phyloP scores from a whole-genome alignment of 2,113 vertebrate species.

The Cebidichthys violaceus region DNA sequence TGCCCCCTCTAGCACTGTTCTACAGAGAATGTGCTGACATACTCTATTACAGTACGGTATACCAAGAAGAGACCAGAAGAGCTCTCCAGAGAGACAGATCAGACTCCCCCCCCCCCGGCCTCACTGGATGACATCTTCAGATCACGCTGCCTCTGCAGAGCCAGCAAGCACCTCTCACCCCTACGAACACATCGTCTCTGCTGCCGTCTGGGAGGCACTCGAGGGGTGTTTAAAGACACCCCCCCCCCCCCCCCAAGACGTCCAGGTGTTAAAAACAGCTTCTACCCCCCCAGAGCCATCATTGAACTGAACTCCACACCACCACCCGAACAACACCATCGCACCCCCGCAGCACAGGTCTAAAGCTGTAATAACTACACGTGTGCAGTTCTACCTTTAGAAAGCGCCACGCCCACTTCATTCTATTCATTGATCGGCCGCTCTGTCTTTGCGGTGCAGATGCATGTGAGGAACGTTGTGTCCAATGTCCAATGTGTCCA shows the following conservation, averaged over 20 bases:
- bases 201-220: background rate
- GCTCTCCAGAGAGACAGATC: background rate
- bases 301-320: background rate
- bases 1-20: background rate
- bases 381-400: background rate
- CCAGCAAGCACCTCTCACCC: background rate
- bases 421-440: too few species aligned
- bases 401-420: background rate
- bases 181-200: background rate
- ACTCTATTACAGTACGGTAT: background rate
- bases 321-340: background rate
- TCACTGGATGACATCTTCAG: background rate
- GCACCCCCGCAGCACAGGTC: too few species aligned
- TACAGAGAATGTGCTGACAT: background rate
- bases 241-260: background rate
- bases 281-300: background rate
- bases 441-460: background rate
- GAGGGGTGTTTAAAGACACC: background rate
- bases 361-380: background rate
- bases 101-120: background rate
- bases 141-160: conserved; percentile 1
- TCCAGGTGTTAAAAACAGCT: background rate
- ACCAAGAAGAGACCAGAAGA: background rate
- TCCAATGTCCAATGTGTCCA: too few species aligned
- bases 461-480: too few species aligned